Base-by-base conservation (phyloP, 2,888 invertebrate genomes). In the Graphium colonna region DNA sequence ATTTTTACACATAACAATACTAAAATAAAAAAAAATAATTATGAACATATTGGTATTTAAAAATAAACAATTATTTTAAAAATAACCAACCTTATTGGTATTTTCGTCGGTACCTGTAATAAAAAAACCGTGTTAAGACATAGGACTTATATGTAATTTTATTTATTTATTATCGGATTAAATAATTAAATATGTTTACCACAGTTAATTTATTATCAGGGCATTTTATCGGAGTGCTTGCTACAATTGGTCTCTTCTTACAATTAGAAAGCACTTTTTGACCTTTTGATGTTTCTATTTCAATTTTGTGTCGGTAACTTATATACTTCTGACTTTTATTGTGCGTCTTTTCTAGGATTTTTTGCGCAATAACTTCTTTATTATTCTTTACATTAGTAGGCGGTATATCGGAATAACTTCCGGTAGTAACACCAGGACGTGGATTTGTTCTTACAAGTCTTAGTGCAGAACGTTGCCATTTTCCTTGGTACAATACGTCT, bases 401-500 rank as follows among this genome's bases (percentile, higher is more conserved):
- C n/a, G n/a, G 33, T 5, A 5, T 3, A 33, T 33, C 8, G 17
- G 36, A 7, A 41, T 21, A 43, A 28, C 33, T 56, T 38, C 40
- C 49, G 5, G 45, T 17, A 17, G 13, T 10, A 9, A 44, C 12
- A 0, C 17, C n/a, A 33, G 60, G 63, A 56, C 60, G 68, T 3
- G 48, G 52, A 21, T 42, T 74, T 59, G 69, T 76, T 47, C 64
- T 72, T 10, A 53, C 43, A 26, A 62, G 15, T 60, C 73, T 75
- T 5, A 71, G 66, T 5, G 60, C 71, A 33, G 64, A 61, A 45
- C 63, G 67, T 60, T 84, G 79, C 88, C 87, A 88, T 51, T 80
- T 70, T 43, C 88, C 87, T 69, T 84, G 86, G 59, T 71, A 89
- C n/a, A 87, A 64, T 17, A 88, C 70, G 61, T 89, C 88, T 63